Evolutionary conservation across 2,888 invertebrate species (phyloP), one percentile per base, ranked within the genome.

Genomic region (Cheilosia urbana): DNA sequence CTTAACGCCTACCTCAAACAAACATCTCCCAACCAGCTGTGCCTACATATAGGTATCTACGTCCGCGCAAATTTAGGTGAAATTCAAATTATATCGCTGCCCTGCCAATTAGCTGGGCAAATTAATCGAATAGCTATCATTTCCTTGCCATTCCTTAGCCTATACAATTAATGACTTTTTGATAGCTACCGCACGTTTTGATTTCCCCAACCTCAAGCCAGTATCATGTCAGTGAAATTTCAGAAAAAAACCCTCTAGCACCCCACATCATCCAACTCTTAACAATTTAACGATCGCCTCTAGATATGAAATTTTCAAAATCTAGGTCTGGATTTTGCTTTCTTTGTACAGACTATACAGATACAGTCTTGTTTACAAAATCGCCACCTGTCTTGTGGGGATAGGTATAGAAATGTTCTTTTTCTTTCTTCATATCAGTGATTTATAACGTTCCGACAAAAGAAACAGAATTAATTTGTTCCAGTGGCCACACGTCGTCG

Each of bases 361-460:
- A 55, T n/a, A 21, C 4, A 68, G 68, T 77, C 81, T 63, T 79
- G 49, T 69, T 75, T 58, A 42, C 51, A 68, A 63, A 79, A 58
- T 75, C 79, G 69, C 69, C 84, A 75, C 80, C 80, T 84, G 84
- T 80, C 80, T 71, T 80, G 58, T 66, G 30, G 58, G 58, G 49
- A 47, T 11, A 51, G n/a, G 19, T 40, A 42, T 53, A 49, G 34
- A 19, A 17, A 47, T 60, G 49, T 53, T 53, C 34, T 71, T 40
- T 21, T 53, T 72, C 62, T 68, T 73, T 15, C 79, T 83, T 72
- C 68, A 79, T 69, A 79, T 69, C 84, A 65, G 55, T 80, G 84
- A 84, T 84, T 84, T 84, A 84, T 84, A 84, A 69, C 80, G 53
- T 84, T 80, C 84, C 84, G 84, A 75, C 80, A 84, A 84, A 84